These are phyloP conservation scores for Alouatta palliata DNA, from an alignment of 2,113 vertebrate genomes.

Conservation along the genomic window DNA sequence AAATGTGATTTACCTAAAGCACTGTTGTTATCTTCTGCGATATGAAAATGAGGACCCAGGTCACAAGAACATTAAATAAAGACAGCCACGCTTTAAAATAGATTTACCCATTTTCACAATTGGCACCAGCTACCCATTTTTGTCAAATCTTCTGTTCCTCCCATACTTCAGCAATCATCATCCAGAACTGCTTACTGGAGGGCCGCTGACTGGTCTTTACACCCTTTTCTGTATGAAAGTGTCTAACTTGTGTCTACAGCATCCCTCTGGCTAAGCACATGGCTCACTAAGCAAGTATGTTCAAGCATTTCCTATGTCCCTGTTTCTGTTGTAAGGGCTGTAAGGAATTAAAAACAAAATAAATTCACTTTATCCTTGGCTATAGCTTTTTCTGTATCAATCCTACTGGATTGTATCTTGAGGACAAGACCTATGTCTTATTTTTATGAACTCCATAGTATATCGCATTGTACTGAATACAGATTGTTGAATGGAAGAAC, in stretches of 20 bases:
- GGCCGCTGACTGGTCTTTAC: neutral
- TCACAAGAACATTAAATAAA: neutral
- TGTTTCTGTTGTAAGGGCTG: neutral
- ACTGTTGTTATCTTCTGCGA: neutral
- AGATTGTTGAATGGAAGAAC: neutral
- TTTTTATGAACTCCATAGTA: neutral
- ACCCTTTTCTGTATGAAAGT: constrained; percentile 35
- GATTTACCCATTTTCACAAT: neutral
- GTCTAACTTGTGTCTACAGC: neutral
- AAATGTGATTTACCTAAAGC: neutral
- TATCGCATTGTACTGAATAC: neutral
- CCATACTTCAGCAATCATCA: neutral
- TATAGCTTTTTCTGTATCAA: neutral
- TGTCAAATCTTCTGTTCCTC: neutral
- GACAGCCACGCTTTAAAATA: neutral
- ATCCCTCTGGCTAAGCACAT: neutral
- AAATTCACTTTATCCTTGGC: neutral
- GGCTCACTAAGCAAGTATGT: neutral
- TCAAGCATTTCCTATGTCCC: neutral
- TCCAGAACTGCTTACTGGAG: neutral
- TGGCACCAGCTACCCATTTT: neutral
- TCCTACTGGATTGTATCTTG: neutral
- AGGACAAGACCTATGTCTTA: neutral
- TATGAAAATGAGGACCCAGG: neutral
- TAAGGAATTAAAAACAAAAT: constrained; percentile 6